Base-by-base conservation (phyloP, 2,113 vertebrate genomes). In the Dinomys branickii region DNA sequence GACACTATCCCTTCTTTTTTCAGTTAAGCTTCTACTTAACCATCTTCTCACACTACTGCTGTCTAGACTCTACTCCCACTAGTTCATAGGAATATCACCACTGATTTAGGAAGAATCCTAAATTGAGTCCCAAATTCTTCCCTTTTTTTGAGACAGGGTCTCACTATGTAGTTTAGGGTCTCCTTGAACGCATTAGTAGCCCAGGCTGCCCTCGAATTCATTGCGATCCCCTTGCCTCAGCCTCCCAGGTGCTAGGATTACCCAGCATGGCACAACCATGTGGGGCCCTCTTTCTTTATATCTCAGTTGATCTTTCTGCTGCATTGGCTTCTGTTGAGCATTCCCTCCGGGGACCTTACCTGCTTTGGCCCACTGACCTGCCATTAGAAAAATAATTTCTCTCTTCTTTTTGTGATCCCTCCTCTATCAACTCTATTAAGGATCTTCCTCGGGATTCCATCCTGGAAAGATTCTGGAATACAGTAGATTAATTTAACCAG, bases 401-500 rank as follows among this genome's bases (percentile, higher is more conserved):
- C 56, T 82, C 65, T 90, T 71, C 50, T 87, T 92, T 95, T 90
- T 26, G 24, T 63, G 84, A 95, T 67, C 58, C 77, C 75, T 92
- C 85, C 63, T 91, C 85, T 88, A 58, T 11, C 82, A 78, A 35
- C 24, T 88, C 77, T 94, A 69, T 93, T 61, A 94, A 35, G 92
- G 47, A 63, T 75, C 58, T 85, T 83, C 47, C 73, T 96, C 59
- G 5, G 47, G 24, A 5, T 73, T 95, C 47, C 69, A 91, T 78
- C 80, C 54, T 91, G 26, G 59, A 65, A 96, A 95, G 71, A 93
- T 85, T 95, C 84, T 88, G 56, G 61, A 59, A 71, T 96, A 94
- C 85, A 78, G 52, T 61, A 81, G 58, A 93, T 95, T 90, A 78
- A 93, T 77, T 96, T 91, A 96, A 92, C 89, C 89, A 95, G 56